Base-by-base conservation (phyloP, 2,113 vertebrate genomes). In the Heterotis niloticus region DNA sequence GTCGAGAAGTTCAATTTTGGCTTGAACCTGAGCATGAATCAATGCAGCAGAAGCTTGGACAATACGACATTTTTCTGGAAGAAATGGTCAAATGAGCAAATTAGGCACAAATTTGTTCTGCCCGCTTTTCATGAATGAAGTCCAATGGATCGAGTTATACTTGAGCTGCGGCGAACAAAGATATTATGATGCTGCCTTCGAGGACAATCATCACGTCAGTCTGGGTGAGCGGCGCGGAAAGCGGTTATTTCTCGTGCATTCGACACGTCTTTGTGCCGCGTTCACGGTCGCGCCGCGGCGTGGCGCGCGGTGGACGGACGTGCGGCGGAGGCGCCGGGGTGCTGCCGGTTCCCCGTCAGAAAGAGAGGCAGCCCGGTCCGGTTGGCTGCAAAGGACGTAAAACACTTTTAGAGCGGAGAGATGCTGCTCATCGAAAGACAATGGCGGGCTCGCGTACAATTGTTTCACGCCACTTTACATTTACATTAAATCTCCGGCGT, bases 401-500 rank as follows among this genome's bases (percentile, higher is more conserved):
- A 76, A 64, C 59, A 76, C 28, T 24, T 10, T 28, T 23, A 20
- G n/a, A 56, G 10, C 54, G 26, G 54, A 74, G 52, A 74, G 54
- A n/a, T 28, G 20, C 68, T 68, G 56, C 5, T 64, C 20, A 62
- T 28, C 26, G 24, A 77, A 24, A 74, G 59, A 67, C 59, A 80
- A 18, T 14, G 29, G 34, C 23, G 18, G 13, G 23, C 76, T 51
- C 0, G 10, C 23, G 16, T 44, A 67, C 34, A 52, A 54, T 66
- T 17, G 34, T 56, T 64, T 64, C 60, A 51, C 14, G 69, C 10
- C 71, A 62, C 59, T 72, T 74, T 57, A 73, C 62, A 82, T 88
- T 80, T 86, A 71, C 77, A 86, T 86, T 77, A 78, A 54, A 26
- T 72, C 67, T 23, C 44, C 62, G 80, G 81, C 79, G 44, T 72